These are phyloP conservation scores for Hypercompe scribonia DNA, from an alignment of 2,888 invertebrate species.

Conservation along the genomic window DNA sequence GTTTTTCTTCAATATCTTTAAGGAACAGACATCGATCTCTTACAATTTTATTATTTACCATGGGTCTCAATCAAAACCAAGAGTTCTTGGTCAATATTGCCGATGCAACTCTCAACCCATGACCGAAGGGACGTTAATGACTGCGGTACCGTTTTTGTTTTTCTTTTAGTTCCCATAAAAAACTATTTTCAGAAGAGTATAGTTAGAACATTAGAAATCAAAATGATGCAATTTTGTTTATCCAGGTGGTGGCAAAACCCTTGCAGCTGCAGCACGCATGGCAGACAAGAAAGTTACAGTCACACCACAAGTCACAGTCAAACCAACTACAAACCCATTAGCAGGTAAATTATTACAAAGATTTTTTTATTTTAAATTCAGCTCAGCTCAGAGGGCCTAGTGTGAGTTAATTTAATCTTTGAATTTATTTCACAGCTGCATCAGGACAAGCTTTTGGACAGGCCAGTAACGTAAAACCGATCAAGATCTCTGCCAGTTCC, in stretches of 20 bases:
- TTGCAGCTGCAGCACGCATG: constrained; percentile 92
- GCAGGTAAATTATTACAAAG: constrained; percentile 67
- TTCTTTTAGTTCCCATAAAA: too few relatives aligned
- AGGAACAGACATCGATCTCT: too few relatives aligned
- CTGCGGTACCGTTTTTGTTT: too few relatives aligned
- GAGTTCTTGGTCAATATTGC: too few relatives aligned
- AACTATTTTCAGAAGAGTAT: too few relatives aligned
- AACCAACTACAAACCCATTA: constrained; percentile 78
- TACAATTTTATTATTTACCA: too few relatives aligned
- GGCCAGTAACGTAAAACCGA: constrained; percentile 74
- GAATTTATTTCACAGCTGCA: constrained; percentile 60
- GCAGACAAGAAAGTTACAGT: constrained; percentile 85
- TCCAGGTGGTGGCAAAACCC: constrained; percentile 94
- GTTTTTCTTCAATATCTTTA: too few relatives aligned
- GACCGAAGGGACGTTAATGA: too few relatives aligned
- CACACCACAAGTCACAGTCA: constrained; percentile 66
- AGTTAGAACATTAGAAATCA: not conserved
- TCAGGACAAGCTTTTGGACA: constrained; percentile 81
- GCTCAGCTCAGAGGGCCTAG: too few relatives aligned
- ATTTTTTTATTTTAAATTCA: not conserved
- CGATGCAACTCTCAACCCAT: too few relatives aligned
- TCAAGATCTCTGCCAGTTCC: constrained; percentile 77
- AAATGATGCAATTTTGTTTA: not conserved
- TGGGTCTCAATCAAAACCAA: too few relatives aligned
- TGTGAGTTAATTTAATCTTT: not conserved